Conservation (phyloP, 2,113 vertebrate species). For the Labeo catla region DNA sequence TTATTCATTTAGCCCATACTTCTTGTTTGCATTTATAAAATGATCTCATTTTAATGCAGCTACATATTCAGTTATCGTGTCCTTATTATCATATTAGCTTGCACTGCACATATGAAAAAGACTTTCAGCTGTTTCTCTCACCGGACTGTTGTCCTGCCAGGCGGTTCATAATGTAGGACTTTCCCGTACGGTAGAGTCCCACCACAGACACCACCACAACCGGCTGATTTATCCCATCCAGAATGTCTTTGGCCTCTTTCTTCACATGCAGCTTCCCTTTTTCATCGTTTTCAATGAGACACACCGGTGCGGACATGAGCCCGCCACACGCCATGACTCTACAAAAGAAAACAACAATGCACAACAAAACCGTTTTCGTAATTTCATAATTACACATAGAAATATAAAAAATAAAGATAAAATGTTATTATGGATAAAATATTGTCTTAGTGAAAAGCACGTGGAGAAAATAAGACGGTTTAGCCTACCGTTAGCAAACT, state of each 20-base stretch:
- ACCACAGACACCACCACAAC: constrained; percentile 60
- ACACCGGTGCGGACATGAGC: constrained; percentile 23
- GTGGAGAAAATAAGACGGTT: not conserved
- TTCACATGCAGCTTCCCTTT: constrained; percentile 5
- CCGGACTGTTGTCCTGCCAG: constrained; percentile 43
- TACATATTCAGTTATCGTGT: not conserved
- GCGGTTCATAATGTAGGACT: constrained; percentile 58
- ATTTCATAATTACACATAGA: not conserved
- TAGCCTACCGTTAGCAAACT: not conserved
- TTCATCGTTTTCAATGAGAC: constrained; percentile 32
- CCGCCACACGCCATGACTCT: not conserved
- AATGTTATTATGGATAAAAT: not conserved
- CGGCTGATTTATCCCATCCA: constrained; percentile 46
- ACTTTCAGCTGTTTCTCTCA: not conserved
- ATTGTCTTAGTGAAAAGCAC: not conserved
- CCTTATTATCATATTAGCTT: not conserved
- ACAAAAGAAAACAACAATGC: not conserved
- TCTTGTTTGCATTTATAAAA: no score
- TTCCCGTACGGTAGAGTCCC: constrained; percentile 51
- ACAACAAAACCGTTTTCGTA: no score
- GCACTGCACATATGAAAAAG: not conserved
- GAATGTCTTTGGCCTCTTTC: constrained; percentile 46
- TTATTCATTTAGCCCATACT: no score
- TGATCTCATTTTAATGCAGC: no score
- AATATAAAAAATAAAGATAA: not conserved